These are phyloP conservation scores for Temnothorax unifasciatus DNA, from an alignment of 2,888 invertebrate genomes.

Conservation along the genomic window DNA sequence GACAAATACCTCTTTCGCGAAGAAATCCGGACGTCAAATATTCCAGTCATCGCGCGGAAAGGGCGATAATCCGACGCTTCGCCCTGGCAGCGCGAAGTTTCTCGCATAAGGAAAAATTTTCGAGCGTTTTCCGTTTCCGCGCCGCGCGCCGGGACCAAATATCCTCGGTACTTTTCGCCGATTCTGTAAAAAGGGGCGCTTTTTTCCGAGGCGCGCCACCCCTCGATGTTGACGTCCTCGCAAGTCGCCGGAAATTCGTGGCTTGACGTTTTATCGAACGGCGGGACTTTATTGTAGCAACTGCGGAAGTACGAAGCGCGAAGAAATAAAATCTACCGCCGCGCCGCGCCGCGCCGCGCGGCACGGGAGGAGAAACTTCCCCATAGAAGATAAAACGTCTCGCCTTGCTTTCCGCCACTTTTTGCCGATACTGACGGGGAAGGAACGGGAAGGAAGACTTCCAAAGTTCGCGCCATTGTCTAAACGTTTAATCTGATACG, in stretches of 20 bases:
- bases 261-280: conserved; percentile 64
- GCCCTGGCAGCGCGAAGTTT: conserved; percentile 19
- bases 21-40: conserved; percentile 56
- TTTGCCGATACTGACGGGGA: conserved; percentile 35
- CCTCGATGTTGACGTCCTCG: conserved; percentile 47
- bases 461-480: conserved; percentile 57
- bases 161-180: conserved; percentile 44
- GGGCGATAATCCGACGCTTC: conserved; percentile 46
- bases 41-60: conserved; percentile 44
- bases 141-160: conserved; percentile 17
- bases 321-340: conserved; percentile 45
- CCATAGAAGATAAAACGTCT: conserved; percentile 52
- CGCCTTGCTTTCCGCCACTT: conserved; percentile 39
- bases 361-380: conserved; percentile 42
- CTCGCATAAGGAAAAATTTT: conserved; percentile 16
- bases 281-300: conserved; percentile 58
- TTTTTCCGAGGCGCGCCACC: conserved; percentile 34
- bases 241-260: conserved; percentile 59
- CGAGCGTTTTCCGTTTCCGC: conserved; percentile 20
- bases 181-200: conserved; percentile 49
- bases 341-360: neutral
- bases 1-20: conserved; percentile 44
- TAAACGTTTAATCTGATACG: conserved; percentile 58
- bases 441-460: conserved; percentile 47
- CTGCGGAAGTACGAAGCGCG: conserved; percentile 52